A percentile compares a stretch with the other conserved stretches of the same genome.
These are phyloP conservation scores for Microcebus lehilahytsara DNA, from an alignment of 2,113 vertebrate species.

Conservation along the genomic window DNA sequence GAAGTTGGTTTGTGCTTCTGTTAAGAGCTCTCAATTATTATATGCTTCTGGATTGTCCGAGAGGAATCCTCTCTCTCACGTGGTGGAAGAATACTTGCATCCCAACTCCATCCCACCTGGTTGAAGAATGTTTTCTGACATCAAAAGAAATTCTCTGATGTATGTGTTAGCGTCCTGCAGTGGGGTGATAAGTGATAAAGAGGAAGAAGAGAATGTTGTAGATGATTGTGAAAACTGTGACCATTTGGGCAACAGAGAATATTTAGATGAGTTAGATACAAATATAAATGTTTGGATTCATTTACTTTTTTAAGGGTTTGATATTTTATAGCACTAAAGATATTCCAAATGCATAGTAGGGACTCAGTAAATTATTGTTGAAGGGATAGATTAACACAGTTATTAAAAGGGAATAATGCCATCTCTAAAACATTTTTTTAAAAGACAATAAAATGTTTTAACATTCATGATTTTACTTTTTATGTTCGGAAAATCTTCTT, in stretches of 20 bases:
- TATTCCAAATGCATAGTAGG: conserved; percentile 46
- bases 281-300: conserved; percentile 28
- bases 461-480: conserved; percentile 52
- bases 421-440: background rate
- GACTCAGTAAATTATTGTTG: conserved; percentile 12
- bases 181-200: background rate
- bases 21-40: background rate
- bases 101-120: background rate
- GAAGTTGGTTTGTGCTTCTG: background rate
- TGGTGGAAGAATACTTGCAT: background rate
- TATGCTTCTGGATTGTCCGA: background rate
- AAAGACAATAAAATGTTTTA: conserved; percentile 33
- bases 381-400: conserved; percentile 16
- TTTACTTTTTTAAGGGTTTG: background rate
- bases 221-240: background rate
- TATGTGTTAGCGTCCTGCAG: background rate
- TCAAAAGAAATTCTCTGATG: background rate
- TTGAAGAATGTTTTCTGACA: background rate
- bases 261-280: background rate
- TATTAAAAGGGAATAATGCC: background rate
- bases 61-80: background rate
- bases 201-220: background rate
- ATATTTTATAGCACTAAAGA: conserved; percentile 29
- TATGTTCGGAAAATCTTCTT: conserved; percentile 47
- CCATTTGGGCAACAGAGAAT: background rate